A percentile compares a stretch with the other conserved stretches of the same genome.
Conservation (phyloP, 2,113 vertebrate species). For the Poecilia latipinna region DNA sequence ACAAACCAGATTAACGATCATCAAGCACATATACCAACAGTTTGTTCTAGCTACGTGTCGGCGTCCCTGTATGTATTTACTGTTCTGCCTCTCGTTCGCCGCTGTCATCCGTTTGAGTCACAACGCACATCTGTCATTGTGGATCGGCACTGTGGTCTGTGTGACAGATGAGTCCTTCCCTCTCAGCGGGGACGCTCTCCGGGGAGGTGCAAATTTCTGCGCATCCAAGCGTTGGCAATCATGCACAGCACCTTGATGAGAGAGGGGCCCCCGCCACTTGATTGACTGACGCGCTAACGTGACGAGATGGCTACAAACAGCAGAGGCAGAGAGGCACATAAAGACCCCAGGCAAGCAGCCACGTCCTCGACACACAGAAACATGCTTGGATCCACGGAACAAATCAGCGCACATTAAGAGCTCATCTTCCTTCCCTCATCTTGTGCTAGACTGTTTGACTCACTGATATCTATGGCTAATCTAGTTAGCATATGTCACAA, state of each 20-base stretch:
- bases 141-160: conserved; percentile 56
- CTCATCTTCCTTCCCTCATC: conserved; percentile 42
- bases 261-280: conserved; percentile 68
- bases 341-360: conserved; percentile 41
- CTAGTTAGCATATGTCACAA: conserved; percentile 62
- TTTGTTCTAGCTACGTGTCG: conserved; percentile 30
- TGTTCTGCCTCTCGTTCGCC: conserved; percentile 45
- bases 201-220: conserved; percentile 71
- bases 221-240: conserved; percentile 75
- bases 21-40: conserved; percentile 9
- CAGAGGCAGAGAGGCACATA: conserved; percentile 43
- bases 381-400: conserved; percentile 57
- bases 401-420: conserved; percentile 60
- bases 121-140: conserved; percentile 70
- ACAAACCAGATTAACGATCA: background rate
- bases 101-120: conserved; percentile 64
- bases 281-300: conserved; percentile 77
- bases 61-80: conserved; percentile 46
- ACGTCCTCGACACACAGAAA: conserved; percentile 47
- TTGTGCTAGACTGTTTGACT: conserved; percentile 46
- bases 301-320: conserved; percentile 65
- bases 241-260: conserved; percentile 76
- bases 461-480: conserved; percentile 67
- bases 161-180: conserved; percentile 77
- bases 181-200: conserved; percentile 54